Percentiles rank a stretch among this genome's conserved stretches.
Evolutionary conservation across 2,888 invertebrate genomes (phyloP).

Genomic region (Drosophila monieri): DNA sequence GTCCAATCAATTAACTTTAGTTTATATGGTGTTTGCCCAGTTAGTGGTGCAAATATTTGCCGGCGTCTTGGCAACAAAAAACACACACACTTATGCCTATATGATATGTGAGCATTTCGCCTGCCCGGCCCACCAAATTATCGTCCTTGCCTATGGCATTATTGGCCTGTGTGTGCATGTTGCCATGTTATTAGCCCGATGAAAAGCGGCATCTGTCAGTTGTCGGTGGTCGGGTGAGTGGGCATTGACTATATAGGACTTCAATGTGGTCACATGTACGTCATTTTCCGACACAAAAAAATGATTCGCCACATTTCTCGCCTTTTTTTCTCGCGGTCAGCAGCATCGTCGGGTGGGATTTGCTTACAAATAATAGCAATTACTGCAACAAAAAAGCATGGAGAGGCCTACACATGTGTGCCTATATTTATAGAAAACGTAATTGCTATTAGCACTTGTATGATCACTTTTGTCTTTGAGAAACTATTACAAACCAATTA

Average conservation of each 20-base stretch:
- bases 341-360: background rate
- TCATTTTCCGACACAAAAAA: conserved; percentile 53
- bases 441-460: conserved; percentile 10
- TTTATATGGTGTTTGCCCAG: conserved; percentile 19
- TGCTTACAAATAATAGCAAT: conserved; percentile 16
- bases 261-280: conserved; percentile 50
- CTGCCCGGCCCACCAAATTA: conserved; percentile 35
- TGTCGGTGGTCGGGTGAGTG: conserved; percentile 23
- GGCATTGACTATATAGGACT: conserved; percentile 60
- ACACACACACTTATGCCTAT: conserved; percentile 1
- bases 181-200: conserved; percentile 54
- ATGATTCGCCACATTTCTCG: conserved; percentile 24
- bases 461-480: background rate
- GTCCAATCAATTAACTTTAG: conserved; percentile 39
- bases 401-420: background rate
- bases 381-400: conserved; percentile 18
- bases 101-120: conserved; percentile 6
- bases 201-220: conserved; percentile 49
- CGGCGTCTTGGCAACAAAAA: conserved; percentile 39
- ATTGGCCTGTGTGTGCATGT: conserved; percentile 42
- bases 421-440: conserved; percentile 14
- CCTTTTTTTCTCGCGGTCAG: conserved; percentile 22
- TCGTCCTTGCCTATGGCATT: conserved; percentile 42
- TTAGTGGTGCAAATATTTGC: conserved; percentile 48
- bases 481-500: background rate